These are phyloP conservation scores for Eupelmus urozonus DNA, from an alignment of 2,888 invertebrate species.

Conservation along the genomic window DNA sequence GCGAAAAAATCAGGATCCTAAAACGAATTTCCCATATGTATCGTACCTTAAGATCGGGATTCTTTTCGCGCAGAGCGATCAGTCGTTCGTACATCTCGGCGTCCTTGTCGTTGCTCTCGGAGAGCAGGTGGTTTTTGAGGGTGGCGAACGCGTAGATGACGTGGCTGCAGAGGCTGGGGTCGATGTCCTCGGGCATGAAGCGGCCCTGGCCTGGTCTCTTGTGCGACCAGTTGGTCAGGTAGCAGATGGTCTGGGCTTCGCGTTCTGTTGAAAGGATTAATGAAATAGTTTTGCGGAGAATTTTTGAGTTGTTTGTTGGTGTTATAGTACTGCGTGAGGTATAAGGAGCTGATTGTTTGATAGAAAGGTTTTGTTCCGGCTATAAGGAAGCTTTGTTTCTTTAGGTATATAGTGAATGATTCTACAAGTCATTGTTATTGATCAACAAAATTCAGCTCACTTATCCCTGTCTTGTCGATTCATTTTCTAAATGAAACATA, in stretches of 20 bases:
- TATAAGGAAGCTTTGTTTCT: too few relatives aligned
- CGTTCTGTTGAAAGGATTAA: constrained; percentile 82
- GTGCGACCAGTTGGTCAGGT: constrained; percentile 97
- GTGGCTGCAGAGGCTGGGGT: constrained; percentile 94
- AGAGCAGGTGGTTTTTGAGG: constrained; percentile 89
- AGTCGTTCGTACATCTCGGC: constrained; percentile 92
- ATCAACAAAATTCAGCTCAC: too few relatives aligned
- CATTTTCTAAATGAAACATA: too few relatives aligned
- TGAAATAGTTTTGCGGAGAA: too few relatives aligned
- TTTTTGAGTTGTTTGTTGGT: too few relatives aligned
- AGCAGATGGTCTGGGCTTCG: constrained; percentile 93
- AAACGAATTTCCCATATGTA: not conserved
- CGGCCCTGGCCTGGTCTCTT: constrained; percentile 93
- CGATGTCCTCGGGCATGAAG: constrained; percentile 93
- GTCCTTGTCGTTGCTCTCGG: constrained; percentile 89
- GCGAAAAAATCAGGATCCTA: not conserved
- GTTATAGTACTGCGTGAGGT: too few relatives aligned
- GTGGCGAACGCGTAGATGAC: constrained; percentile 97
- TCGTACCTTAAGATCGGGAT: constrained; percentile 89
- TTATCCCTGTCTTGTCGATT: too few relatives aligned
- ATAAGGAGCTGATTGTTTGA: too few relatives aligned
- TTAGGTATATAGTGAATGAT: too few relatives aligned
- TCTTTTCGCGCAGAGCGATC: constrained; percentile 90
- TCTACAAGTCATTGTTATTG: too few relatives aligned
- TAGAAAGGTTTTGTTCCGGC: too few relatives aligned